Conservation (phyloP, 2,797 vertebrate genomes). For the Tamandua tetradactyla region DNA sequence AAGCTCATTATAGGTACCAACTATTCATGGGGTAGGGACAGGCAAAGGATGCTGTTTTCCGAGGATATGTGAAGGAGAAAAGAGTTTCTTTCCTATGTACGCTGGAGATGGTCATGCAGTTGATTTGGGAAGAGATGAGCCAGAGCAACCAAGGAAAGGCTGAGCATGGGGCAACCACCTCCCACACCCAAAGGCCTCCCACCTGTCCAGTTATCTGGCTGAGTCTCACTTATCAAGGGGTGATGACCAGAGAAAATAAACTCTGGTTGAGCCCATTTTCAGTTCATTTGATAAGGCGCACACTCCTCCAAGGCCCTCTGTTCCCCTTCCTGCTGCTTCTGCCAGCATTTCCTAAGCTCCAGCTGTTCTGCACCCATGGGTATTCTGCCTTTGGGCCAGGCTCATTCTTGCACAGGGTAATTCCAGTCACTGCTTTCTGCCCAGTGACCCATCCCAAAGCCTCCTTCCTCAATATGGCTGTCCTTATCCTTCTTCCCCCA, state of each 20-base stretch:
- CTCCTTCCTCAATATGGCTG: background rate
- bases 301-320: background rate
- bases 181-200: background rate
- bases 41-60: fast-evolving
- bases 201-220: fast-evolving
- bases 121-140: background rate
- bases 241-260: background rate
- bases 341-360: background rate
- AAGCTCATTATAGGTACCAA: slow-evolving; percentile 88
- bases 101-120: fast-evolving
- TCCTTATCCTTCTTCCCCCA: no score
- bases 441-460: background rate
- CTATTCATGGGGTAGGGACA: fast-evolving
- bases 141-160: fast-evolving
- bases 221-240: background rate
- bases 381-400: background rate
- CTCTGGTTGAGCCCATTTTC: background rate
- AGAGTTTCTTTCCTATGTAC: background rate
- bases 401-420: background rate
- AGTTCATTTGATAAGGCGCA: fast-evolving
- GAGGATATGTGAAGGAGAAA: fast-evolving
- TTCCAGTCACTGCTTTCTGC: background rate
- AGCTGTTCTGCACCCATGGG: background rate
- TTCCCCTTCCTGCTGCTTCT: background rate
- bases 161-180: fast-evolving